Conservation (phyloP, 2,888 invertebrate species). For the Omphaloscelis lunosa region DNA sequence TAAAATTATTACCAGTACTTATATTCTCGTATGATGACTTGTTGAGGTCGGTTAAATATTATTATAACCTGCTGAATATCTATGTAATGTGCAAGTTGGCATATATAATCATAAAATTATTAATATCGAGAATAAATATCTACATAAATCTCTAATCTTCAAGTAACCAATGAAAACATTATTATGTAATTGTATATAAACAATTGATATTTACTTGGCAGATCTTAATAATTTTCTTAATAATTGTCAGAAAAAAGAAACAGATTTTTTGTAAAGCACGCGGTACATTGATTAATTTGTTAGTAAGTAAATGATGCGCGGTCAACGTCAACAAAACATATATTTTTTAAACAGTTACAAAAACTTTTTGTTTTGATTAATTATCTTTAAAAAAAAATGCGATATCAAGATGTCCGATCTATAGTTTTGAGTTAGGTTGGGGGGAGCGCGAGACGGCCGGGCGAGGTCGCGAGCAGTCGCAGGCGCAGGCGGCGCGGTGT, state of each 20-base stretch:
- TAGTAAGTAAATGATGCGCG: neutral
- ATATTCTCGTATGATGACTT: neutral
- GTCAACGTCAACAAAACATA: neutral
- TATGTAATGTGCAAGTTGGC: conserved; percentile 27
- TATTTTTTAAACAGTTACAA: neutral
- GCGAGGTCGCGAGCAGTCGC: conserved; percentile 80
- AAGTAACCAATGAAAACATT: conserved; percentile 34
- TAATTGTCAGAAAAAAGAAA: neutral
- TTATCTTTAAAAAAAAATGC: neutral
- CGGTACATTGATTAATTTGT: neutral
- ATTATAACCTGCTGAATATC: conserved; percentile 28
- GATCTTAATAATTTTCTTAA: neutral
- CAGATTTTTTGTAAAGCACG: no score
- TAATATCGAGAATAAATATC: conserved; percentile 29
- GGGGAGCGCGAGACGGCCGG: conserved; percentile 76
- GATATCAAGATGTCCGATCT: conserved; percentile 48
- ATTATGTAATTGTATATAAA: conserved; percentile 10
- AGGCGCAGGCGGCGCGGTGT: conserved; percentile 72
- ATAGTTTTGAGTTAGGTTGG: conserved; percentile 67
- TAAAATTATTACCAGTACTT: conserved; percentile 17
- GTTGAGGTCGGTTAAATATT: conserved; percentile 34
- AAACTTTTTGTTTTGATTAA: neutral
- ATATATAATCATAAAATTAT: conserved; percentile 46
- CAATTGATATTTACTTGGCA: neutral
- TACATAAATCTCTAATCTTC: conserved; percentile 31